phyloP scores from a whole-genome alignment of 2,888 invertebrate species.

The Protodeltote pygarga region DNA sequence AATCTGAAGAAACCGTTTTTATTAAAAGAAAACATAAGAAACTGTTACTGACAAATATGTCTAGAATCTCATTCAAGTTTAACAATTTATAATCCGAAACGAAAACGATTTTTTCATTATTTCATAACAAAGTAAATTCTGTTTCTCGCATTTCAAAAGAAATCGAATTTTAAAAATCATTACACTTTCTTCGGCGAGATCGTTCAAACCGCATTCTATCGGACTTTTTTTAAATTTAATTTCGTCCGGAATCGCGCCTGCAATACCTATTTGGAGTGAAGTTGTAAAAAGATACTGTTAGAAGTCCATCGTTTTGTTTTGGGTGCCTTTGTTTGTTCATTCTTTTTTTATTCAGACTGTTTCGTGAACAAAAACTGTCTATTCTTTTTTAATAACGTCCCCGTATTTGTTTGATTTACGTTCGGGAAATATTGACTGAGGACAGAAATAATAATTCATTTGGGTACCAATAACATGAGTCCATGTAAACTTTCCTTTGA shows the following conservation, averaged over 20 bases:
- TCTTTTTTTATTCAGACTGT: slow-evolving; percentile 30
- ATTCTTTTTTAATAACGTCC: slow-evolving; percentile 42
- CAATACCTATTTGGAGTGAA: slow-evolving; percentile 41
- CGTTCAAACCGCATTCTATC: slow-evolving; percentile 20
- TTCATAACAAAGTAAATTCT: slow-evolving; percentile 5
- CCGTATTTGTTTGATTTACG: slow-evolving; percentile 41
- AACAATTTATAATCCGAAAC: not conserved
- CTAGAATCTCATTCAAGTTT: too few species aligned
- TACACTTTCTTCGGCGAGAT: slow-evolving; percentile 23
- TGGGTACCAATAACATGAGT: slow-evolving; percentile 31
- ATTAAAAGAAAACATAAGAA: too few species aligned
- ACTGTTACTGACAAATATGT: too few species aligned
- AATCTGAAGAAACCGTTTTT: too few species aligned
- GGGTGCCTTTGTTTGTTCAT: slow-evolving; percentile 32
- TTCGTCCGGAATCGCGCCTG: slow-evolving; percentile 25
- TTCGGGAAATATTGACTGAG: slow-evolving; percentile 40
- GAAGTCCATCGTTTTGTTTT: slow-evolving; percentile 36
- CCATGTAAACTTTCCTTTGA: slow-evolving; percentile 15
- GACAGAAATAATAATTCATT: slow-evolving; percentile 39
- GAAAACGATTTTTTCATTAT: not conserved
- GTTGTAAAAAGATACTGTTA: slow-evolving; percentile 46
- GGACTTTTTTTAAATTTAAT: slow-evolving; percentile 45
- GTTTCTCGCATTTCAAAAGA: slow-evolving; percentile 18
- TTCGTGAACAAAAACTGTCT: slow-evolving; percentile 21
- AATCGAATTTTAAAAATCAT: slow-evolving; percentile 43